A percentile compares a stretch with the other conserved stretches of the same genome.
Evolutionary conservation across 1,140 invertebrate genomes (phyloP).

Genomic region (Babylonia areolata): DNA sequence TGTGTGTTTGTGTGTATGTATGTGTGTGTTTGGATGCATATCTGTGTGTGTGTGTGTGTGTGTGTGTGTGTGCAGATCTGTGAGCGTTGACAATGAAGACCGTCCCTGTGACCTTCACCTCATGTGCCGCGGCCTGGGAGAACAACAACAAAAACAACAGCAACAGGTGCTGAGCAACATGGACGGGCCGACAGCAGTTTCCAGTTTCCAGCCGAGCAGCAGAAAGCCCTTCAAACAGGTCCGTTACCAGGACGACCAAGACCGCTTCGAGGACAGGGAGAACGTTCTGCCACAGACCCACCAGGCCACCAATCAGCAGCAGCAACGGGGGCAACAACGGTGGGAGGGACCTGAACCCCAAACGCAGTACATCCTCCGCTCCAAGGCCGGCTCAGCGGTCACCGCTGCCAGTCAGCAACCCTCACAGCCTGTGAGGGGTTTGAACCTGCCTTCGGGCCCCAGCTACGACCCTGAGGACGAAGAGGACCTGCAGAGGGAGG

Average conservation of each 20-base stretch:
- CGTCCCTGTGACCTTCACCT: not conserved
- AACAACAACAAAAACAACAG: no score
- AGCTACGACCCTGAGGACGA: slow-evolving; percentile 49
- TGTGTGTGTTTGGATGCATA: no score
- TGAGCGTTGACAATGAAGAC: not conserved
- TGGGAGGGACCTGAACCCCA: not conserved
- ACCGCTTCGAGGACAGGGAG: slow-evolving; percentile 44
- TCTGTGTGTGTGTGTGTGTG: not conserved
- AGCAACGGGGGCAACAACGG: not conserved
- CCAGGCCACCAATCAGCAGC: not conserved
- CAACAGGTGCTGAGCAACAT: slow-evolving; percentile 32
- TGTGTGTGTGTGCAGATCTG: not conserved
- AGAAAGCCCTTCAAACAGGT: slow-evolving; percentile 41
- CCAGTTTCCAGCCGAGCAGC: not conserved
- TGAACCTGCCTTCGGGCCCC: slow-evolving; percentile 44
- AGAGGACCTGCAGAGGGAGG: slow-evolving; percentile 60
- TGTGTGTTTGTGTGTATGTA: no score
- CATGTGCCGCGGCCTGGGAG: slow-evolving; percentile 23
- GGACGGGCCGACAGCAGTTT: slow-evolving; percentile 20
- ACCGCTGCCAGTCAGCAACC: not conserved
- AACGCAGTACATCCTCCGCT: slow-evolving; percentile 21
- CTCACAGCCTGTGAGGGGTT: not conserved
- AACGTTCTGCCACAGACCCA: not conserved
- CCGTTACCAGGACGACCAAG: slow-evolving; percentile 29
- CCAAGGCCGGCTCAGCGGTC: not conserved